Evolutionary conservation across 2,888 invertebrate species (phyloP).

Genomic region (Nemurella pictetii): DNA sequence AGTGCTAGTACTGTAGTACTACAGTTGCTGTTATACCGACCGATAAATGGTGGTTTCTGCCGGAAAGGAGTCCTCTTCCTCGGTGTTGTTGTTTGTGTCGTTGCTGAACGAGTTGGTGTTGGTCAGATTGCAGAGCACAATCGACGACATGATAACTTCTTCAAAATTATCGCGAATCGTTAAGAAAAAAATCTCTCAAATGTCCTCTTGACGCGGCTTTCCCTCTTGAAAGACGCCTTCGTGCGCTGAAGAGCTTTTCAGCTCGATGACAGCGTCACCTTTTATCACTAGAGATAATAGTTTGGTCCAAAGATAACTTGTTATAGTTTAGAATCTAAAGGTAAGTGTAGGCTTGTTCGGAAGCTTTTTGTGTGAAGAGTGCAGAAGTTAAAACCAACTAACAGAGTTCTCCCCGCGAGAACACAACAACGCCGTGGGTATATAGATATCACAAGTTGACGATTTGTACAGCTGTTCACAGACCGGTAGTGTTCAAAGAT

Average conservation of each 20-base stretch:
- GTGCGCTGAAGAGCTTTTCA: no score
- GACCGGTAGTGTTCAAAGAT: no score
- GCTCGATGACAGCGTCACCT: no score
- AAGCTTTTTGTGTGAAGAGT: not conserved
- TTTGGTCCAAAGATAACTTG: not conserved
- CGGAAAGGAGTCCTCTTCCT: conserved; percentile 76
- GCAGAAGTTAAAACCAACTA: no score
- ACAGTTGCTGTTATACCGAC: conserved; percentile 56
- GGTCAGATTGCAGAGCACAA: conserved; percentile 69
- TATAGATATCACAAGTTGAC: not conserved
- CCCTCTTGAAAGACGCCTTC: no score
- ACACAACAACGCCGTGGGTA: no score
- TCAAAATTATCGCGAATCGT: no score
- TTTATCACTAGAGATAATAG: no score
- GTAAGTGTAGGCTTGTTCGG: not conserved
- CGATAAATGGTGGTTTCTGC: conserved; percentile 87
- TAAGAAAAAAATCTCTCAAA: no score
- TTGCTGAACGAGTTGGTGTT: conserved; percentile 66
- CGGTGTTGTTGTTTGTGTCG: conserved; percentile 73
- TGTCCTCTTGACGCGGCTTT: no score
- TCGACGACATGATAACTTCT: conserved; percentile 63
- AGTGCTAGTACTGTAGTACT: no score
- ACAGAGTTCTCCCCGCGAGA: no score
- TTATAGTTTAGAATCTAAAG: not conserved
- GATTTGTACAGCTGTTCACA: not conserved